Evolutionary conservation across 2,888 invertebrate genomes (phyloP).

Genomic region (Pristionchus arcanus): DNA sequence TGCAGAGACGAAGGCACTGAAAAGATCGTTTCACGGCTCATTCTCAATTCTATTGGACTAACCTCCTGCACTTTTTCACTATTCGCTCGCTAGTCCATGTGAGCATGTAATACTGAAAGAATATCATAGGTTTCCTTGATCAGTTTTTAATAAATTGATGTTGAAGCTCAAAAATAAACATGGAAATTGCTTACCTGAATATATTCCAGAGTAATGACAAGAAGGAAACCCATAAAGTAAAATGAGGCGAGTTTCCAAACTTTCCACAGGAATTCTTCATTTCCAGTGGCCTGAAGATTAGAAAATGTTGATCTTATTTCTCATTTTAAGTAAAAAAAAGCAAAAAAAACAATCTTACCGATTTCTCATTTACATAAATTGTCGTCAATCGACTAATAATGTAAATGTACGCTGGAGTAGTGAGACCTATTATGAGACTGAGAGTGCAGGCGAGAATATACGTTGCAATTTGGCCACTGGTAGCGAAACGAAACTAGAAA

Average conservation of each 20-base stretch:
- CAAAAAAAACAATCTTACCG: not conserved
- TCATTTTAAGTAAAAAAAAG: not conserved
- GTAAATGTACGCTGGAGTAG: not conserved
- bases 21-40: not conserved
- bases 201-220: not conserved
- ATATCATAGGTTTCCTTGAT: too few relatives aligned
- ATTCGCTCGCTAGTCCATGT: conserved; percentile 12
- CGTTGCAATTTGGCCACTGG: not conserved
- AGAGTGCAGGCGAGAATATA: not conserved
- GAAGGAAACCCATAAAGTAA: conserved; percentile 13
- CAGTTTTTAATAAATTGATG: too few relatives aligned
- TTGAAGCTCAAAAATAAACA: not conserved
- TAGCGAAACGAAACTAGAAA: conserved; percentile 13
- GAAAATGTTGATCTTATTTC: not conserved
- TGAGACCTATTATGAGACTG: not conserved
- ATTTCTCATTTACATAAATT: conserved; percentile 1
- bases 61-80: conserved; percentile 23
- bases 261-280: conserved; percentile 12
- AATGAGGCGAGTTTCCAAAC: not conserved
- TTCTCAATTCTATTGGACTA: not conserved
- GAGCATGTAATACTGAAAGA: not conserved
- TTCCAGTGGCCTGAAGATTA: not conserved
- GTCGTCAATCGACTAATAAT: not conserved
- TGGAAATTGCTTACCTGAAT: not conserved
- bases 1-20: not conserved